Evolutionary conservation across 2,888 invertebrate species (phyloP).

Genomic region (Protonemura montana): DNA sequence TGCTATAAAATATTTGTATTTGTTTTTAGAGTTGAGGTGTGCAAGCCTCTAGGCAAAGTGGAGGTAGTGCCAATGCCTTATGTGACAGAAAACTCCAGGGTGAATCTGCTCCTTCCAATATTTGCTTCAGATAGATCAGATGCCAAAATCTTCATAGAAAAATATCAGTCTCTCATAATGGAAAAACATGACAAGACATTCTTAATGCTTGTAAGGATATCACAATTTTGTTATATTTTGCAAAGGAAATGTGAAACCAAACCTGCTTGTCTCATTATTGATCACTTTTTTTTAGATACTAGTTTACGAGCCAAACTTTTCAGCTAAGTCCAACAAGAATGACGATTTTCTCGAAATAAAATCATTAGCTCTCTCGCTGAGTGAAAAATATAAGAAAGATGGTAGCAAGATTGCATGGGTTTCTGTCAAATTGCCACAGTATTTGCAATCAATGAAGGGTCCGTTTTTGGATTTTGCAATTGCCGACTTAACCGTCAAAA

Average conservation of each 20-base stretch:
- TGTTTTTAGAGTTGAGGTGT: conserved; percentile 74
- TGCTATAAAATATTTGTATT: too few species aligned
- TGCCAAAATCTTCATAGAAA: conserved; percentile 72
- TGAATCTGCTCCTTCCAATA: conserved; percentile 79
- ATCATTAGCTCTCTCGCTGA: conserved; percentile 67
- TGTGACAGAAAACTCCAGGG: conserved; percentile 90
- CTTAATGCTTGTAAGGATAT: conserved; percentile 69
- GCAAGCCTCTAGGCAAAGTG: conserved; percentile 84
- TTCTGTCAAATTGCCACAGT: conserved; percentile 68
- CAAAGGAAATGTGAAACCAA: too few species aligned
- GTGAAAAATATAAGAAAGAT: conserved; percentile 71
- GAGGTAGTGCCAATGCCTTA: conserved; percentile 93
- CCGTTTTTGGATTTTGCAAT: conserved; percentile 64
- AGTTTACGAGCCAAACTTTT: conserved; percentile 68
- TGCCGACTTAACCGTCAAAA: conserved; percentile 72
- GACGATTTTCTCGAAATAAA: conserved; percentile 72
- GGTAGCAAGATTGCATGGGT: conserved; percentile 75
- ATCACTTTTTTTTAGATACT: conserved; percentile 62
- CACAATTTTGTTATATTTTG: neutral
- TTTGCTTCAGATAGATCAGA: conserved; percentile 65
- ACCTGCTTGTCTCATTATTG: too few species aligned
- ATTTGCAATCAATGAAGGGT: conserved; percentile 54
- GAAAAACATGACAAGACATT: conserved; percentile 81
- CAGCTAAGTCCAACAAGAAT: conserved; percentile 68
- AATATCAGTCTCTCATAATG: conserved; percentile 76